Conservation (phyloP, 2,113 vertebrate species). For the Phocoena sinus region DNA sequence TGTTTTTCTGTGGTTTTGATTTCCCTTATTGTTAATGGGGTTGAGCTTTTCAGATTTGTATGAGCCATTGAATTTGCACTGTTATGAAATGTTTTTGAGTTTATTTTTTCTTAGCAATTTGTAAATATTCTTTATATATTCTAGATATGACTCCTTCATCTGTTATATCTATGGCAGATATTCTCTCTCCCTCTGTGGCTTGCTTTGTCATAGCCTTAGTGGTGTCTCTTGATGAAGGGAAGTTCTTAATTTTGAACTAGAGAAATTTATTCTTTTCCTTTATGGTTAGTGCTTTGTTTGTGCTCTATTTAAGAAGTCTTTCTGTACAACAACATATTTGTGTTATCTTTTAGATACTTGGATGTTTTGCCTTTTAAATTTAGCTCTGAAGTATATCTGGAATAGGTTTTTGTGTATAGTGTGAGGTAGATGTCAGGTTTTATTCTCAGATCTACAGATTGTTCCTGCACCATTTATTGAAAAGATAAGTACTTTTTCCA, state of each 20-base stretch:
- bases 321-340: not conserved
- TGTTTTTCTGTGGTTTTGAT: not conserved
- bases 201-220: not conserved
- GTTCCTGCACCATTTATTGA: not conserved
- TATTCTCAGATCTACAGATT: not conserved
- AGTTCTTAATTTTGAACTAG: not conserved
- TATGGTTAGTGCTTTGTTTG: not conserved
- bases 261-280: not conserved
- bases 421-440: not conserved
- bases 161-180: not conserved
- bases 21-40: not conserved
- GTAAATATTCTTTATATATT: not conserved
- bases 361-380: not conserved
- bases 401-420: not conserved
- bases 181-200: not conserved
- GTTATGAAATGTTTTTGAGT: not conserved
- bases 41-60: not conserved
- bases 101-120: not conserved
- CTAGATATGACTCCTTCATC: not conserved
- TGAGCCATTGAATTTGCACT: not conserved
- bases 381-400: not conserved
- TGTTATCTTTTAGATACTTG: not conserved
- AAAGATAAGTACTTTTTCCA: not conserved
- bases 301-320: not conserved
- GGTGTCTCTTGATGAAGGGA: not conserved